Percentiles rank a stretch among this genome's conserved stretches.
Evolutionary conservation across 2,113 vertebrate genomes (phyloP).

Genomic region (Oceanites oceanicus): DNA sequence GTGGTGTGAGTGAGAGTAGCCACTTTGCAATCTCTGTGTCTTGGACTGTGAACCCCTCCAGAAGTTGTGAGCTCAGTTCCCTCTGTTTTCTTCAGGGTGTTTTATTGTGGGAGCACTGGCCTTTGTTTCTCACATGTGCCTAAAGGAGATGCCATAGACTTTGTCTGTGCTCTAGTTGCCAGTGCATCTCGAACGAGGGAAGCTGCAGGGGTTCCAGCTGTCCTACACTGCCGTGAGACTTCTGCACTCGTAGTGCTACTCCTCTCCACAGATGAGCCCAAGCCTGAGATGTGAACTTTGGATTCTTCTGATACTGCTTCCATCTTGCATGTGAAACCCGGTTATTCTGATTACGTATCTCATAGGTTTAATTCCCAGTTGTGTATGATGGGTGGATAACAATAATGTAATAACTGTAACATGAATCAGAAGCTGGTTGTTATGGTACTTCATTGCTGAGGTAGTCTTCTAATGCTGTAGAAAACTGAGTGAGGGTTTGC

Average conservation of each 20-base stretch:
- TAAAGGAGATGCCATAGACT: not conserved
- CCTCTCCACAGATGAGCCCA: rapidly evolving
- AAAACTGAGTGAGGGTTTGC: not conserved
- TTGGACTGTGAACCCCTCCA: not conserved
- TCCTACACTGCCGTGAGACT: not conserved
- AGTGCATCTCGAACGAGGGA: not conserved
- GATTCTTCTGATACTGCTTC: not conserved
- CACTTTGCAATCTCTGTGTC: not conserved
- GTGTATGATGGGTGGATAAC: not conserved
- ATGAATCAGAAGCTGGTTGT: not conserved
- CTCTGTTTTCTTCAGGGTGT: not conserved
- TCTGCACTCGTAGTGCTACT: not conserved
- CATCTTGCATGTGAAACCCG: not conserved
- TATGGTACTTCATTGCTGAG: not conserved
- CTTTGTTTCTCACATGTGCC: not conserved
- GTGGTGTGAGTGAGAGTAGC: not conserved
- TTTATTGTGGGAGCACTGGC: not conserved
- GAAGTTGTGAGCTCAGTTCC: not conserved
- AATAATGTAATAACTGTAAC: not conserved
- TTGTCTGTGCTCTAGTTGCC: not conserved
- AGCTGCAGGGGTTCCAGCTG: not conserved
- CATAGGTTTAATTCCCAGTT: not conserved
- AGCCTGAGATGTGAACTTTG: not conserved
- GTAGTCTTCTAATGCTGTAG: not conserved
- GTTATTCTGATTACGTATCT: not conserved